Evolutionary conservation across 2,797 vertebrate genomes (phyloP), one percentile per base, ranked within the genome.

Genomic region (Vultur gryphus): DNA sequence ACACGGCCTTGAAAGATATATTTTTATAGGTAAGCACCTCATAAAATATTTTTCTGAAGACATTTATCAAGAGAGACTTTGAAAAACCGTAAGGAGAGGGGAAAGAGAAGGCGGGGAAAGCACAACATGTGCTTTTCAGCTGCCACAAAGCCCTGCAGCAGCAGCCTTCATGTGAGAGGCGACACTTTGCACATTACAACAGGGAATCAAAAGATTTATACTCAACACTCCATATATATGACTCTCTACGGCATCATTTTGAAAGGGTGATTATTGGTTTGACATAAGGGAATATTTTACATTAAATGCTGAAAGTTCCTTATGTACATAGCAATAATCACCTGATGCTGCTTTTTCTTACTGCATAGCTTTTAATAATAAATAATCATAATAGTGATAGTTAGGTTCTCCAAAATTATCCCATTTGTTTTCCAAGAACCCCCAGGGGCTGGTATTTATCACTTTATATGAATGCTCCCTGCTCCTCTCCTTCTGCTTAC

Each of bases 61-160:
- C 97, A 98, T 98, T 98, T 98, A 98, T 98, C 98, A 98, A 98
- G 97, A 96, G 69, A 95, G 75, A 98, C 95, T 98, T 97, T 97
- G 97, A 97, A 97, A 97, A 97, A 95, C 91, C 44, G 66, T 96
- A 98, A 66, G 86, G 71, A 59, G 91, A 93, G 31, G 62, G 88
- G 72, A 92, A 93, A 9, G 62, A 85, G 94, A 87, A 86, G 31
- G 84, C 2, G n/a, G 35, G 20, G 43, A 55, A 96, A 98, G 97
- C 95, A 97, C 90, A 97, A 98, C 98, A 99, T 98, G 97, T 99
- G 99, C 97, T 97, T 96, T 98, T 99, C 99, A 99, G 99, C 98
- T 99, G 98, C 97, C 97, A 87, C 83, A 90, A 89, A 91, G 89
- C 92, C 86, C 69, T 84, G 93, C 85, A 84, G 70, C 88, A 93